Conservation (phyloP, 2,888 invertebrate genomes). For the Baccha elongata region DNA sequence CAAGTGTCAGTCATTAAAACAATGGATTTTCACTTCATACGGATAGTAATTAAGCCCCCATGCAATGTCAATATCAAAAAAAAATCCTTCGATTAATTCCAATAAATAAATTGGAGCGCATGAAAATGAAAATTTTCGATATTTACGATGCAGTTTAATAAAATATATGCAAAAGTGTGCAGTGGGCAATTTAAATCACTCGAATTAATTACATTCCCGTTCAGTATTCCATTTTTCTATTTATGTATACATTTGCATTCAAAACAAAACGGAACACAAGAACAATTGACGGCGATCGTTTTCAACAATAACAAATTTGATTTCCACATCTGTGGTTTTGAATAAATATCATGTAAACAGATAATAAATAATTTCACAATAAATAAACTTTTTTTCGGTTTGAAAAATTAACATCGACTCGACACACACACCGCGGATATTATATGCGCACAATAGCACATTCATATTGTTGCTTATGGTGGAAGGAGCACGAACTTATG, state of each 20-base stretch:
- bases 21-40: no score
- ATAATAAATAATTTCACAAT: constrained; percentile 24
- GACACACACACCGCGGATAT: not conserved
- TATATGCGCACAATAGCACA: no score
- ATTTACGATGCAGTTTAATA: not conserved
- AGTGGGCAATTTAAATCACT: not conserved
- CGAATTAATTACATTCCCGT: constrained; percentile 18
- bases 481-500: constrained; percentile 15
- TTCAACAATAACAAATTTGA: constrained; percentile 17
- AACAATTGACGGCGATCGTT: not conserved
- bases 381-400: constrained; percentile 13
- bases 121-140: no score
- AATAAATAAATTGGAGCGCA: no score
- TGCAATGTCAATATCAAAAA: no score
- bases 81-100: no score
- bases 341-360: constrained; percentile 21
- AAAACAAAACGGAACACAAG: not conserved
- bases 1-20: no score
- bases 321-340: constrained; percentile 17
- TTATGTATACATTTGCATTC: not conserved
- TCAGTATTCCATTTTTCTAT: no score
- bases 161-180: not conserved
- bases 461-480: no score
- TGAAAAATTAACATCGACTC: not conserved
- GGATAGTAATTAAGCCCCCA: no score